Conservation (phyloP, 2,113 vertebrate species). For the Anhinga anhinga region DNA sequence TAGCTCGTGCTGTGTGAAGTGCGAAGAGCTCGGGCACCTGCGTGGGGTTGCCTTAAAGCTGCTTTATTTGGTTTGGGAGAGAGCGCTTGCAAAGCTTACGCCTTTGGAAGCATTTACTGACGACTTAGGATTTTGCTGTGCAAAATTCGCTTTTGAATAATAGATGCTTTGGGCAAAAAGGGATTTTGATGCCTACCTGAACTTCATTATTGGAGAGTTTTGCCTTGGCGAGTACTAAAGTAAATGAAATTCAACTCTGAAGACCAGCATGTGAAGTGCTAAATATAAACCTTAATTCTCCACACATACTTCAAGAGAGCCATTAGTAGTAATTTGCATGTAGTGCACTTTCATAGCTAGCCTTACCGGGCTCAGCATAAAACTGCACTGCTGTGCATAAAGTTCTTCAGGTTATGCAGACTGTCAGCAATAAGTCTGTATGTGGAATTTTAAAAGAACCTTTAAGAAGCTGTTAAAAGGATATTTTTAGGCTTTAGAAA, state of each 20-base stretch:
- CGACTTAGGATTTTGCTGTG: not conserved
- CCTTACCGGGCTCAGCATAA: not conserved
- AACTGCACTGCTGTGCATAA: not conserved
- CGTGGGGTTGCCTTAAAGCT: accelerated
- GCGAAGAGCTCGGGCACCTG: accelerated
- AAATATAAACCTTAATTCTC: not conserved
- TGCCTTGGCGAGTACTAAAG: not conserved
- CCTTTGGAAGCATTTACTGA: not conserved
- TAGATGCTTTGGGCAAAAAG: not conserved
- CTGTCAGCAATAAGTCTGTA: not conserved
- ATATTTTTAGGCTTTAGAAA: not conserved
- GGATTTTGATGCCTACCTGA: not conserved
- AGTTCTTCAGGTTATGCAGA: not conserved
- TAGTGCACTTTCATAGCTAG: not conserved
- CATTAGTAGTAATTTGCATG: not conserved
- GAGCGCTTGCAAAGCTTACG: accelerated
- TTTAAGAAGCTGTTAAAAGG: not conserved
- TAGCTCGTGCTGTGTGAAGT: accelerated
- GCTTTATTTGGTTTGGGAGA: not conserved
- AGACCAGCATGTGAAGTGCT: not conserved
- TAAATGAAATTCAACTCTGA: not conserved
- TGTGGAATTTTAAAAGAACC: not conserved
- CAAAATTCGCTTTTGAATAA: not conserved
- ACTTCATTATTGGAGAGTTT: not conserved
- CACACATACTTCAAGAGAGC: not conserved